A percentile compares a stretch with the other conserved stretches of the same genome.
phyloP scores from a whole-genome alignment of 2,113 vertebrate species.

The Riparia riparia region DNA sequence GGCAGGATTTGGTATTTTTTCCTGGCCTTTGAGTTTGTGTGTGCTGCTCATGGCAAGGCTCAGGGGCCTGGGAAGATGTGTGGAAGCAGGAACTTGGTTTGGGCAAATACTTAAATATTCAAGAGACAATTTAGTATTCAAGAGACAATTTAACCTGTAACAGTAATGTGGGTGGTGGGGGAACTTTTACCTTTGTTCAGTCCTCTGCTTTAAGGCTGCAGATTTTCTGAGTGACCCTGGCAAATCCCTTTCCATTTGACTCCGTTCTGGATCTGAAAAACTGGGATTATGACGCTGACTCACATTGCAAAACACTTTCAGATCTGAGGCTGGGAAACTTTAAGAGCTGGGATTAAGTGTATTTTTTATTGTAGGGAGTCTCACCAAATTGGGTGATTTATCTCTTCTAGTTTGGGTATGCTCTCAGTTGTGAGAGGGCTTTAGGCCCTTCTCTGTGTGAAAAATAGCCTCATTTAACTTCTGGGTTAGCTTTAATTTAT shows the following conservation, averaged over 20 bases:
- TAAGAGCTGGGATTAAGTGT: not conserved
- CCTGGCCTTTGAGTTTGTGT: rapidly evolving
- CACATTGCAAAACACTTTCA: not conserved
- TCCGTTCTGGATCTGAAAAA: not conserved
- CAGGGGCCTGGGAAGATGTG: rapidly evolving
- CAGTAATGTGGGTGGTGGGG: rapidly evolving
- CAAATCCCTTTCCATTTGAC: not conserved
- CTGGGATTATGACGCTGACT: not conserved
- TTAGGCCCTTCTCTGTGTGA: rapidly evolving
- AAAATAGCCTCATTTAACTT: not conserved
- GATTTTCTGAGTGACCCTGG: not conserved
- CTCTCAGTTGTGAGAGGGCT: not conserved
- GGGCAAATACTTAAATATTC: not conserved
- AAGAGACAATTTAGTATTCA: not conserved
- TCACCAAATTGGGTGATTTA: not conserved
- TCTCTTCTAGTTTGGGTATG: not conserved
- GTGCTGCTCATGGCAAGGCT: not conserved
- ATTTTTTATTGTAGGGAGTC: rapidly evolving
- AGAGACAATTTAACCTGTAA: not conserved
- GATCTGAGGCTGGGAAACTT: not conserved
- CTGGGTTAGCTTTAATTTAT: not conserved
- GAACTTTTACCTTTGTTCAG: not conserved
- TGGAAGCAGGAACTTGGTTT: not conserved
- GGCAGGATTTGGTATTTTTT: not conserved
- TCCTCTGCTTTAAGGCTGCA: not conserved